These are phyloP conservation scores for Ateles fusciceps DNA, from an alignment of 2,797 vertebrate species.

Conservation along the genomic window DNA sequence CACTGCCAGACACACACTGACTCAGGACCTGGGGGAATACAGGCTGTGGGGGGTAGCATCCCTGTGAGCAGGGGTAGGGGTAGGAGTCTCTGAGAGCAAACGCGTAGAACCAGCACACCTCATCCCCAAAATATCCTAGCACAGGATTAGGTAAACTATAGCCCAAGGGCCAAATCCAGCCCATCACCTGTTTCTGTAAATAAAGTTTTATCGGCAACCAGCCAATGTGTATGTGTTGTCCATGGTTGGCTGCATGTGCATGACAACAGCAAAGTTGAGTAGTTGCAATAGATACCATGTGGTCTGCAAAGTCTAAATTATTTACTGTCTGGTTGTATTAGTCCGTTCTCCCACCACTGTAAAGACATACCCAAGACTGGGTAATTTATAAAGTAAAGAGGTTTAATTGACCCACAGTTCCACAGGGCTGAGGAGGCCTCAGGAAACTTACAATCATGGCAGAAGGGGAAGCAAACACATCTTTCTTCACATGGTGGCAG, in stretches of 20 bases:
- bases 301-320: neutral
- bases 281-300: neutral
- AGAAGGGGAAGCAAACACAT: neutral
- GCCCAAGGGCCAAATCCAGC: neutral
- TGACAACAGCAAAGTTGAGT: neutral
- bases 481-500: neutral
- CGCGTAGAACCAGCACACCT: neutral
- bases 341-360: accelerated
- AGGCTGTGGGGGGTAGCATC: neutral
- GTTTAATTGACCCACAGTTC: neutral
- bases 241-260: neutral
- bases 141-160: neutral
- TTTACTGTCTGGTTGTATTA: neutral
- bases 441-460: neutral
- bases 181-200: neutral
- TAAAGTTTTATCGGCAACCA: slow-evolving; percentile 37
- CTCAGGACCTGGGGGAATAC: neutral
- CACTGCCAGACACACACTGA: neutral
- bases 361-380: neutral
- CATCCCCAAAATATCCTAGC: neutral
- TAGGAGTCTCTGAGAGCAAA: neutral
- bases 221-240: neutral
- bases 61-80: neutral
- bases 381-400: neutral
- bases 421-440: neutral